Base-by-base conservation (phyloP, 2,888 invertebrate species). In the Coelogynopora nodosa region DNA sequence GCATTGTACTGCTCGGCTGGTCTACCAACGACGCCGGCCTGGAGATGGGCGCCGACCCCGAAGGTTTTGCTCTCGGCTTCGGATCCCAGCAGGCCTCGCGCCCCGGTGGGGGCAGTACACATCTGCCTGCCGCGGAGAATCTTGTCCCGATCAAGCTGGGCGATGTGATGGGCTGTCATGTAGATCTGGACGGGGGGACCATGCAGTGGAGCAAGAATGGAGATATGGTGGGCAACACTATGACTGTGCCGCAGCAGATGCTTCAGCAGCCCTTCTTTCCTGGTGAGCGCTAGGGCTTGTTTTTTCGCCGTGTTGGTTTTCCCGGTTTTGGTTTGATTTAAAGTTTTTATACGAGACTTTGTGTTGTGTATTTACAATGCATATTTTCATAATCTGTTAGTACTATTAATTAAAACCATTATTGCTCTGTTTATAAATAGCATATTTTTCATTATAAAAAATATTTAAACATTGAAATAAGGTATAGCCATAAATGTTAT, bases 1-100 rank as follows among this genome's bases (percentile, higher is more conserved):
- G 99, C 0, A 93, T 99, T 27, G 98, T 98, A 91, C 94, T 99
- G 87, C 95, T 99, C 10, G 99, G 99, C 0, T 99, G 97, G 97
- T 96, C 98, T 0, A 96, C 96, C 0, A 93, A 94, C 88, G 94
- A 95, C 93, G 97, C 97, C 2, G 94, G 93, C 84, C 93, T 98
- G 67, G 97, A 98, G 92, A 93, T 99, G 82, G 99, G 93, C 87
- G 91, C 90, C 5, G 92, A 92, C 88, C 90, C 87, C 90, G 90
- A 94, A 93, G 99, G 99, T 0, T 99, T 95, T 93, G 99, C 99
- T 88, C 98, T 98, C n/a, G 99, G 99, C 74, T 74, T 74, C 27
- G 74, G 74, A 13, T 74, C 74, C 2, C 5, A 2, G 5, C 2
- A 23, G 5, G 23, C 10, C 18, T 23, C 23, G 5, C 18, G 27